Base-by-base conservation (phyloP, 2,797 vertebrate species). In the Xenops minutus region DNA sequence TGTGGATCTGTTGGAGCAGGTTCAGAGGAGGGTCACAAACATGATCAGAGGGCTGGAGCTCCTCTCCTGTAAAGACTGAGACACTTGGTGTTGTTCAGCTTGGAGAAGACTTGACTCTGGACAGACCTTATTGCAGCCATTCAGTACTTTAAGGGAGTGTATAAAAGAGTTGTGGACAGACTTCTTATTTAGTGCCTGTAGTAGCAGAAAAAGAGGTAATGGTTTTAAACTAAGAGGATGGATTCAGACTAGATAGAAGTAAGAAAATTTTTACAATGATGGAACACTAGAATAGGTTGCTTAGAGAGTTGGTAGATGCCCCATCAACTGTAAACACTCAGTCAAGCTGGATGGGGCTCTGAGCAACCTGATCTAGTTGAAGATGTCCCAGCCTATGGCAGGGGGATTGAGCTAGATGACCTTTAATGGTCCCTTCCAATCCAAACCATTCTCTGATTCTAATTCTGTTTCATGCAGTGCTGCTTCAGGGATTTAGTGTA, bases 191-290 rank as follows among this genome's bases (percentile, higher is more conserved):
- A 14, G 17, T 15, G 6, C 2, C 18, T 80, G 15, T 63, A 21
- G 48, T 1, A 2, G 26, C 4, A 66, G 26, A 12, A 49, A 6
- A 58, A 51, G 12, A 19, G 5, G 1, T 19, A 61, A n/a, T 54
- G 21, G 3, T 22, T 88, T 74, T 66, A 66, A 66, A 71, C 10
- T 66, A 18, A 29, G 12, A 51, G 7, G 1, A 14, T 27, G 37
- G 27, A 72, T 67, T 27, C 2, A 43, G 44, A 14, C 8, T 58
- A 79, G 32, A 8, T 51, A 4, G 1, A 64, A 67, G 14, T 27
- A 34, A 44, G 34, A 62, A 30, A 24, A 49, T 27, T 1, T 23
- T 46, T 41, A 10, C 1, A 1, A 2, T 58, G 32, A 17, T 85
- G 20, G 36, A 69, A 27, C 64, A 12, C 18, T 63, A 44, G 14